Conservation (phyloP, 2,888 invertebrate genomes). For the Rhodophaea formosa region DNA sequence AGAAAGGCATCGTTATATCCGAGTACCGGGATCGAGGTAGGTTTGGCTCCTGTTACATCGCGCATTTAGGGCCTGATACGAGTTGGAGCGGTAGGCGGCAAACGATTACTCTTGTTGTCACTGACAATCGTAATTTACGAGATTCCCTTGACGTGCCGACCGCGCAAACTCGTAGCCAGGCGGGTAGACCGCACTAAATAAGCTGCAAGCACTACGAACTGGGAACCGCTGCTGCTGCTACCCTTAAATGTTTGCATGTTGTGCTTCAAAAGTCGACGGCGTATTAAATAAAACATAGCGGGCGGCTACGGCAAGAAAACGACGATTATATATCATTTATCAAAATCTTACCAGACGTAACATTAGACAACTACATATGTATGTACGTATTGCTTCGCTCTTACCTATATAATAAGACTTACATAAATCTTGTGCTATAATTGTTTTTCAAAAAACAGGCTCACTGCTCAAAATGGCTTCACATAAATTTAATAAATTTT, state of each 20-base stretch:
- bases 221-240: neutral
- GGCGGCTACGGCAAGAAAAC: constrained; percentile 5
- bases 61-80: neutral
- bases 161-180: neutral
- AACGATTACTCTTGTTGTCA: too few species aligned
- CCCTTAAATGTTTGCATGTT: neutral
- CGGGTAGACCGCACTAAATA: neutral
- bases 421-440: constrained; percentile 9
- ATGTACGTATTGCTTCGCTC: constrained; percentile 6
- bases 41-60: neutral
- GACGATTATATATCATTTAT: neutral
- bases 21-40: neutral
- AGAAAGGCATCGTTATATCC: too few species aligned
- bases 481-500: neutral
- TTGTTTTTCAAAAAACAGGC: neutral
- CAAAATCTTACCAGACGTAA: neutral
- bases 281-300: neutral
- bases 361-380: neutral
- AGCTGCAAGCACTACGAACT: too few species aligned
- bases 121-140: too few species aligned
- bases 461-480: neutral
- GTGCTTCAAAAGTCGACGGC: neutral
- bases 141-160: too few species aligned
- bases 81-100: neutral
- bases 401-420: constrained; percentile 4